Base-by-base conservation (phyloP, 2,888 invertebrate species). In the Melieria picta region DNA sequence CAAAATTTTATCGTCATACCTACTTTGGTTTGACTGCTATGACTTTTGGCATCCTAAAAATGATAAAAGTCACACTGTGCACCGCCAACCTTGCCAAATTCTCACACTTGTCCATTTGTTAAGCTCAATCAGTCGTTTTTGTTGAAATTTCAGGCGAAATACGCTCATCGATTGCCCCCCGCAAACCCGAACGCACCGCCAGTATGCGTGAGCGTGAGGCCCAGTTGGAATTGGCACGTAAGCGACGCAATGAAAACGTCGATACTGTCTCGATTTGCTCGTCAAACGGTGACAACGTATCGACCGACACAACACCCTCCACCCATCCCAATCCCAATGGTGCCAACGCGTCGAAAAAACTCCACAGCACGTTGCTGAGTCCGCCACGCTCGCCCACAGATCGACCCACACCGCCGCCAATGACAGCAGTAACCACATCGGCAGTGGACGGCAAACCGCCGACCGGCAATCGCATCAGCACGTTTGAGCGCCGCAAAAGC, bases 131-230 rank as follows among this genome's bases (percentile, higher is more conserved):
- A 30, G 30, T 30, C 30, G 30, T 30, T 30, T 30, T 3, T 30
- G 2, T 11, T 67, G 16, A 65, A 5, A 43, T 73, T 69, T 10
- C 85, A 93, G 93, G 95, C 85, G 94, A 94, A 89, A 93, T 94
- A 78, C 89, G 95, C 84, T 94, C 93, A 83, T 91, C 93, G 72
- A 90, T 95, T 79, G 93, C 93, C 66, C 93, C 94, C 11, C 90
- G 93, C 71, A 96, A 95, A 86, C 95, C 95, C 13, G 94, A 94
- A 85, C 89, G 95, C 76, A 94, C 94, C 16, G 94, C 94, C 60
- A 95, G 95, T 84, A 93, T 95, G 92, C 89, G 94, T 78, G 94
- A 94, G 86, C 89, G 93, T 72, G 92, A 92, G 86, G 91, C 91
- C 4, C 90, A 91, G 78, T 85, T 91, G 78, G 91, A 91, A 83